A percentile compares a stretch with the other conserved stretches of the same genome.
Conservation (phyloP, 35 echinoderm and acorn worm species). For the Holothuria glaberrima region DNA sequence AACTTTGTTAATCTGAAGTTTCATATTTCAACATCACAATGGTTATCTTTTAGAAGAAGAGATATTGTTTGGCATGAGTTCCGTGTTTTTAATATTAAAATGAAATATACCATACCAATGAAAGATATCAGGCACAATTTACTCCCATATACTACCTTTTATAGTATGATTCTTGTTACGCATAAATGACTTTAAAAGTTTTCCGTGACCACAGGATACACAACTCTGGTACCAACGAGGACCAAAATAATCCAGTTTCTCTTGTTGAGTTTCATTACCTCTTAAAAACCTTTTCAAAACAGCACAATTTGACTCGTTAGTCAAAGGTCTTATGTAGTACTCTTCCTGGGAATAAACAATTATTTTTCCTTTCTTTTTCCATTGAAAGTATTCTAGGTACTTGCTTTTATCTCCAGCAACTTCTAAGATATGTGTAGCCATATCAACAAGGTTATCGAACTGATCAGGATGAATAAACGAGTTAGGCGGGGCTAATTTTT, state of each 20-base stretch:
- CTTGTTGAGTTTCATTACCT: background rate
- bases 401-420: background rate
- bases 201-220: background rate
- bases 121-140: too few relatives aligned
- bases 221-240: constrained; percentile 12
- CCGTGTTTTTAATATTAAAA: too few relatives aligned
- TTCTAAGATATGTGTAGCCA: constrained; percentile 18
- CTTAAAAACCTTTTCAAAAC: constrained; percentile 31
- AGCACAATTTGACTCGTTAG: constrained; percentile 19
- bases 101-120: too few relatives aligned
- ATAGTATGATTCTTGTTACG: background rate
- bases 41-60: too few relatives aligned
- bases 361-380: constrained; percentile 37
- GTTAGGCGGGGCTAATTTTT: constrained; percentile 38
- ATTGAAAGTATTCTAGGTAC: constrained; percentile 34
- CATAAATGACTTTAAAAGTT: background rate
- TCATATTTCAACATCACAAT: too few relatives aligned
- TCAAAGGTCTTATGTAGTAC: constrained; percentile 30
- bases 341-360: constrained; percentile 29
- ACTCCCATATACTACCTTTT: background rate
- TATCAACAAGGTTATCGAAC: constrained; percentile 16
- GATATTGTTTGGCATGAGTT: too few relatives aligned
- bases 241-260: constrained; percentile 32
- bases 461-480: constrained; percentile 55
- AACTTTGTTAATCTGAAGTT: too few relatives aligned